Evolutionary conservation across 53 echinoderm and acorn worm species (phyloP), one percentile per base, ranked within the genome.

Genomic region (Zoroaster sp.): DNA sequence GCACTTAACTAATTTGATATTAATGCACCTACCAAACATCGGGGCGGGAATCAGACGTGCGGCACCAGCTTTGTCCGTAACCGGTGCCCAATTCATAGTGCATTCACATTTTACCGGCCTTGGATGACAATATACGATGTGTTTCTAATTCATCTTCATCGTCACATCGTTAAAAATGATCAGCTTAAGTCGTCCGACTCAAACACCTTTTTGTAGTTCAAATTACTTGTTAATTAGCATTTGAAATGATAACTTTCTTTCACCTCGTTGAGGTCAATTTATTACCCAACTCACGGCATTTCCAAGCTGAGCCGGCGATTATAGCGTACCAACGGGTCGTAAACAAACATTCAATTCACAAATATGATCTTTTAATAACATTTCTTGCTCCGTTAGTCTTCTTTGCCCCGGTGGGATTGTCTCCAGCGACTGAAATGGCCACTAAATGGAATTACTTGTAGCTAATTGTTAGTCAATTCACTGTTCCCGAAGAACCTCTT

Each of bases 1-100:
- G 85, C 85, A 69, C 71, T 85, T 71, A 85, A 85, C 85, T 85
- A 85, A 85, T 85, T 85, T 85, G 71, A 85, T 85, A 85, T 85
- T 85, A 85, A 85, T 85, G 69, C 85, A 35, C 28, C 37, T 47
- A 70, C 40, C 85, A 35, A 70, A 85, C 85, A 69, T 44, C 85
- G 85, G 40, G 85, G 67, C 81, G 81, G 81, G 67, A 59, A 59
- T 54, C 39, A 35, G 40, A 80, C 80, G n/a, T 36, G 66, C 32
- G 67, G 67, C 35, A 66, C 66, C 66, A 36, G 81, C 66, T 81
- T 63, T 63, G 80, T 49, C 80, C 49, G 63, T 63, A 59, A 55
- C 80, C 10, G 21, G 28, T 30, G 21, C 43, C 81, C 40, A n/a
- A 40, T 10, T 21, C 63, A 59, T 65, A 81, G 81, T 67, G 35